Evolutionary conservation across 2,888 invertebrate species (phyloP), one percentile per base, ranked within the genome.

Genomic region (Acrobasis consociella): DNA sequence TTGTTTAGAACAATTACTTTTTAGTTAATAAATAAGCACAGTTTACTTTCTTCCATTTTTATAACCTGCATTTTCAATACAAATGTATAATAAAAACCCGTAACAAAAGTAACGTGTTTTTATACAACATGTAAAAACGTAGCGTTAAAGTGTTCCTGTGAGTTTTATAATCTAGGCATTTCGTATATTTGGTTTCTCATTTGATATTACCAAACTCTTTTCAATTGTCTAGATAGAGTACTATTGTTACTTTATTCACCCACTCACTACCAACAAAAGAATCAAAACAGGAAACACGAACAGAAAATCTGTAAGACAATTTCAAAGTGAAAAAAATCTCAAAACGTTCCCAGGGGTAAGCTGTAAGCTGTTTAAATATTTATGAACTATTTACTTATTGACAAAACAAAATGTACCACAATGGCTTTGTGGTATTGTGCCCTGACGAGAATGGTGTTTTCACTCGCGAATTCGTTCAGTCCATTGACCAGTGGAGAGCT

Each of bases 311-410:
- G 46, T n/a, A 46, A 46, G 46, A 46, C 46, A 46, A 46, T 15
- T 60, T 49, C 42, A 62, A 63, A 58, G 15, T 63, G 17, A 13
- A 58, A 65, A n/a, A 62, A 56, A 17, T 38, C 58, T 53, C 15
- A 55, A 64, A 60, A 66, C 38, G 65, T 72, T 76, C 77, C 76
- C 78, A 81, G 81, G 80, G 79, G 81, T 81, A 79, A 77, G 72
- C 71, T 71, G 71, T 78, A 83, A 86, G 87, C 85, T 84, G 85
- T 87, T 89, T 83, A 87, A 89, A 89, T 88, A 89, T 87, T 89
- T 87, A 87, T 81, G 83, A 71, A 82, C 78, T 85, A 85, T 89
- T 87, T 89, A 82, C 78, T 82, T 86, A 86, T 89, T 89, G 87
- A 83, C 89, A 85, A 89, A 91, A 90, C 87, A 88, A 81, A 83